Base-by-base conservation (phyloP, 2,888 invertebrate species). In the Sarcophaga subvicina region DNA sequence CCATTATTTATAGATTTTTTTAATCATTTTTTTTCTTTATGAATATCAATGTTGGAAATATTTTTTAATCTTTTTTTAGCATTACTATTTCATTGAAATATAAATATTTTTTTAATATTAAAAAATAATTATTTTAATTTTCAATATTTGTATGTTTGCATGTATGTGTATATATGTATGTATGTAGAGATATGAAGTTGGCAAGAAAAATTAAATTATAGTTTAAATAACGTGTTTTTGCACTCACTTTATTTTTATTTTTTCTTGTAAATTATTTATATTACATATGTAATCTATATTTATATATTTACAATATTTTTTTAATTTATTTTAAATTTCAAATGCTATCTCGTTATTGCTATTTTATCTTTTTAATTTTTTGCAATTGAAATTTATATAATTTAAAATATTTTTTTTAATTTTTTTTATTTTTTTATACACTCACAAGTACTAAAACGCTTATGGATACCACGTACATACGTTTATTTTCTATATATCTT, bases 401-500 rank as follows among this genome's bases (percentile, higher is more conserved):
- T 70, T 64, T 77, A 37, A 37, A 6, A 70, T 49, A 66, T 83
- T 64, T 75, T 60, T 62, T 25, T 63, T 59, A 2, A 2, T 17
- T 25, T 72, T n/a, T 80, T 60, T 69, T 78, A 72, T 70, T 72
- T 12, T 83, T 37, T 70, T 78, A 63, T 49, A 73, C 62, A 27
- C 37, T 49, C 62, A 73, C 25, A 72, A n/a, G 27, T 64, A 72
- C 45, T 66, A 27, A 25, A 85, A 86, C 72, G 82, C 62, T 80
- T 80, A 83, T 87, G 62, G 88, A 20, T 70, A 22, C 14, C 14
- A 12, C 12, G 10, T 20, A 54, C 11, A 12, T 49, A n/a, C n/a
- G 60, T 64, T n/a, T 64, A 47, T 27, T 76, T 45, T 11, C 22
- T 59, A 20, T 63, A 62, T 86, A 90, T 88, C 87, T 90, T 82